Evolutionary conservation across 2,113 vertebrate species (phyloP).

Genomic region (Podocnemis expansa): DNA sequence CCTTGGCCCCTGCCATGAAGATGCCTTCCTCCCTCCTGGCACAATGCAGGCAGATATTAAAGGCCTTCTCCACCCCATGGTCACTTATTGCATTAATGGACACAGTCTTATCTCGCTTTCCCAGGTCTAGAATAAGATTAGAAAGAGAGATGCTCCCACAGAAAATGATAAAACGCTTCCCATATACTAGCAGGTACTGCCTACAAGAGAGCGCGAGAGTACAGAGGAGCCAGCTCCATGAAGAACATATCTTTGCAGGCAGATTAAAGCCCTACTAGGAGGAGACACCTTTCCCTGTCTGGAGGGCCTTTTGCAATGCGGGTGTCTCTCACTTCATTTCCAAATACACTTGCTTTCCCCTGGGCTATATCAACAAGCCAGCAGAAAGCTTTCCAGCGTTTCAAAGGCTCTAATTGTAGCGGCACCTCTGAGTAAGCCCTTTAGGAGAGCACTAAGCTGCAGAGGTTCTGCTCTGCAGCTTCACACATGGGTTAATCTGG

Average conservation of each 20-base stretch:
- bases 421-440: background rate
- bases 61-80: background rate
- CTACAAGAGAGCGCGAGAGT: background rate
- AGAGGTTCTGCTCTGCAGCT: background rate
- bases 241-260: background rate
- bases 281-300: background rate
- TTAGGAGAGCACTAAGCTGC: background rate
- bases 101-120: background rate
- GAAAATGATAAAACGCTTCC: background rate
- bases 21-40: background rate
- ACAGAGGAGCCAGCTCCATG: background rate
- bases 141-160: background rate
- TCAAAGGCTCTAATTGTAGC: background rate
- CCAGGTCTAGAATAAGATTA: accelerated
- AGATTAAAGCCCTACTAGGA: background rate
- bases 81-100: background rate
- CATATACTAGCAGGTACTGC: background rate
- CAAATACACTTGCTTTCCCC: background rate
- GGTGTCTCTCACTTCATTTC: background rate
- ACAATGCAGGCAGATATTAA: background rate
- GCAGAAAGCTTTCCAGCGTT: background rate
- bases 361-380: background rate
- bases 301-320: background rate
- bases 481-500: background rate
- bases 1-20: background rate